Percentiles rank a stretch among this genome's conserved stretches.
Evolutionary conservation across 2,113 vertebrate genomes (phyloP).

Genomic region (Corythoichthys haematopterus): DNA sequence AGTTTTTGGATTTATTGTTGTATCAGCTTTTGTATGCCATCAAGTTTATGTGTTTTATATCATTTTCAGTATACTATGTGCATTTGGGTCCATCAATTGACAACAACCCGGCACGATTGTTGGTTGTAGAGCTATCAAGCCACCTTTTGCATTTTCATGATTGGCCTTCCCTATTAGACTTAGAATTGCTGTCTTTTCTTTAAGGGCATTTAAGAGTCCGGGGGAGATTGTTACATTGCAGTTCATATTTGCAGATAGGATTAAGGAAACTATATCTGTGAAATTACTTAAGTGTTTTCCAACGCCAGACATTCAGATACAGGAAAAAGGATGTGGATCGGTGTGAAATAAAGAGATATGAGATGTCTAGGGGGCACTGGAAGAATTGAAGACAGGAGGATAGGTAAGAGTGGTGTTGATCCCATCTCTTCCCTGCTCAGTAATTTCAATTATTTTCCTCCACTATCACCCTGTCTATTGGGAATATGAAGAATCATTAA

Average conservation of each 20-base stretch:
- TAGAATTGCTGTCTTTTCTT: constrained; percentile 6
- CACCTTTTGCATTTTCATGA: neutral
- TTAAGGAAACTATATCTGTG: constrained; percentile 32
- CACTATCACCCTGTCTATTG: constrained; percentile 49
- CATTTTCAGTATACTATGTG: neutral
- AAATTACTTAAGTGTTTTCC: constrained; percentile 40
- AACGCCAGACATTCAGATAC: constrained; percentile 42
- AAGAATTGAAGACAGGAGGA: constrained; percentile 69
- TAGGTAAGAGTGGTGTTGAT: constrained; percentile 77
- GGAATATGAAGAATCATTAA: constrained; percentile 81
- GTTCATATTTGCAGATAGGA: constrained; percentile 29
- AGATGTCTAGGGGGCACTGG: constrained; percentile 78
- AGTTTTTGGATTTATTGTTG: neutral
- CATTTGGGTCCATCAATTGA: neutral
- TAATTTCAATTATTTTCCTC: constrained; percentile 82
- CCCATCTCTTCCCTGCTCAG: constrained; percentile 73
- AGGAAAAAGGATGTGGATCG: constrained; percentile 43
- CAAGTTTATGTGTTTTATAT: neutral
- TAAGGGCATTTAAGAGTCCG: constrained; percentile 15
- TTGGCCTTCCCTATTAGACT: neutral
- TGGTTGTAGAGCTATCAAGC: neutral
- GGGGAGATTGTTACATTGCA: constrained; percentile 24
- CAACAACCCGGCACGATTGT: neutral
- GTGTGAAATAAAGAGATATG: constrained; percentile 67
- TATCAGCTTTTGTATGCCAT: neutral